A percentile compares a stretch with the other conserved stretches of the same genome.
Evolutionary conservation across 2,113 vertebrate genomes (phyloP).

Genomic region (Typhlomys cinereus): DNA sequence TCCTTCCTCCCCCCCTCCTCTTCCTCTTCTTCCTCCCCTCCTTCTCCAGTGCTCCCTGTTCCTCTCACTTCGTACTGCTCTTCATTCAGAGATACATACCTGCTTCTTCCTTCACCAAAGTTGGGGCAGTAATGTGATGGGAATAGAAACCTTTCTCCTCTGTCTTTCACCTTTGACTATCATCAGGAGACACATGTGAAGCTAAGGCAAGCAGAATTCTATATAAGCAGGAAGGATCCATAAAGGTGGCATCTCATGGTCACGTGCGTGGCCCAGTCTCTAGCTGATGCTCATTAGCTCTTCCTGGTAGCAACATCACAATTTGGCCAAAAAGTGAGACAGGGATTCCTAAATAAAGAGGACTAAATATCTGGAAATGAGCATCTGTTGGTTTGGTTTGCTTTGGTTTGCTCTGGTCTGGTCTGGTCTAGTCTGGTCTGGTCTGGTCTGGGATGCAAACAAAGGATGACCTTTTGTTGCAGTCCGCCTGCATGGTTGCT

Average conservation of each 20-base stretch:
- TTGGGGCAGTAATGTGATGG: neutral
- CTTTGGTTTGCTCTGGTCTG: no score
- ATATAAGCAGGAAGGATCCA: neutral
- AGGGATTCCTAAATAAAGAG: neutral
- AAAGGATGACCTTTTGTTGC: neutral
- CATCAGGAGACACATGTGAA: neutral
- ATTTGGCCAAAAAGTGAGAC: neutral
- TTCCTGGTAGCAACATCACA: neutral
- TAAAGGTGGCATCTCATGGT: fast-evolving
- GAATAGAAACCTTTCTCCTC: neutral
- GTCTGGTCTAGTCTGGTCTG: no score
- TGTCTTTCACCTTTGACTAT: neutral
- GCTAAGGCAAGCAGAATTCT: neutral
- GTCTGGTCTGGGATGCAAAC: neutral
- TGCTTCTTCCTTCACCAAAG: neutral
- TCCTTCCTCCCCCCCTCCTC: no score
- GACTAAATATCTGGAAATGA: neutral
- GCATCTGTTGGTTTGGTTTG: neutral
- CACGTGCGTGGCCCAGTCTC: neutral
- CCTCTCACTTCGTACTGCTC: neutral
- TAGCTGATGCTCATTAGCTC: neutral
- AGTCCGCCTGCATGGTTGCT: no score
- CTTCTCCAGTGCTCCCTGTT: neutral
- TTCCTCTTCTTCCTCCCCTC: no score
- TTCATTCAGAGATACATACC: neutral